Evolutionary conservation across 2,113 vertebrate genomes (phyloP), one percentile per base, ranked within the genome.

Genomic region (Athene cunicularia): DNA sequence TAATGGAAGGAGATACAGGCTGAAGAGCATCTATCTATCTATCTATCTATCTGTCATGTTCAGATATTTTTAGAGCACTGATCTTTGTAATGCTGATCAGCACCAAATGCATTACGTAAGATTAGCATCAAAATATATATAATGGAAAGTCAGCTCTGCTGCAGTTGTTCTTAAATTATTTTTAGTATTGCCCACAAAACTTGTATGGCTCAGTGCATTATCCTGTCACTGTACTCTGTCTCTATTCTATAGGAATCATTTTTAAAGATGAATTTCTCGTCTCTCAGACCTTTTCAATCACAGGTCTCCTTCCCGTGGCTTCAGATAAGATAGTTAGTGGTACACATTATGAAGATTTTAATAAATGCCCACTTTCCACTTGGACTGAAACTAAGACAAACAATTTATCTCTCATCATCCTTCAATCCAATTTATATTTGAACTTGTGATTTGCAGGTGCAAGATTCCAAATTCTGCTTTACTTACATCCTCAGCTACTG

Each of bases 81-180:
- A 94, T 97, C 96, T 94, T 97, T 97, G 96, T 96, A 94, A 96
- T 97, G 96, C 96, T 95, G 96, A 97, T 96, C 96, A 97, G 95
- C 80, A 93, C 84, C 94, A 96, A 94, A 94, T 82, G 84, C 55
- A 91, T 97, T 97, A 82, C 81, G 47, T 97, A 96, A 96, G 86
- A 95, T 95, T 95, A 95, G 80, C 96, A 97, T 97, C 94, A 97
- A 97, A 95, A 97, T 95, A 93, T 93, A 95, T 87, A 66, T 93
- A 95, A 97, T 91, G 84, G 81, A 66, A 95, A 95, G 77, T 94
- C 77, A 95, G 84, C 91, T 95, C 74, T 85, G 63, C 93, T 91
- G 81, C 84, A 87, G 37, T 93, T 93, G 41, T 95, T 95, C 93
- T 93, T 92, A 84, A 91, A 91, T 92, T 95, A 97, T 95, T 95